Evolutionary conservation across 2,888 invertebrate genomes (phyloP).

Genomic region (Geotrupes spiniger): DNA sequence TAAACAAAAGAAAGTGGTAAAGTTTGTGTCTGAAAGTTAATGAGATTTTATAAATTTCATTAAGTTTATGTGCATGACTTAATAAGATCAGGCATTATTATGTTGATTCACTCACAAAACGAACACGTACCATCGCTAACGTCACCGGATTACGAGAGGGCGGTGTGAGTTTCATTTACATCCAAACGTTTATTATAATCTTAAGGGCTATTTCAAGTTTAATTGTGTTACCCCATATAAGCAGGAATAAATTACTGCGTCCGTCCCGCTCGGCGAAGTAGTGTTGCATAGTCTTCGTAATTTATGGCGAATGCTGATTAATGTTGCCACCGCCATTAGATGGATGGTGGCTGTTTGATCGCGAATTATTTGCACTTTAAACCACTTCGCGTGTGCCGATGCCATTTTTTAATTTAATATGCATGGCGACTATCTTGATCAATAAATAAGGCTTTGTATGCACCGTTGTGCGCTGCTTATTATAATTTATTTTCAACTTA

Average conservation of each 20-base stretch:
- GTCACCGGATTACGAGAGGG: neutral
- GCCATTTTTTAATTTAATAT: too few relatives aligned
- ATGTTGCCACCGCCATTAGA: slow-evolving; percentile 1
- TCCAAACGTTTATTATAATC: slow-evolving; percentile 5
- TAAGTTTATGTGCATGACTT: neutral
- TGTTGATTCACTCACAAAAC: slow-evolving; percentile 2
- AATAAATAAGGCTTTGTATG: too few relatives aligned
- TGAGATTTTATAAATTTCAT: too few relatives aligned
- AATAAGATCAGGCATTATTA: neutral
- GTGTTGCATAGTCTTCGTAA: neutral
- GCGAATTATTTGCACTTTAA: slow-evolving; percentile 1
- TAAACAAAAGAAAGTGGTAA: too few relatives aligned
- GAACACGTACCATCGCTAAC: neutral
- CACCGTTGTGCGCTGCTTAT: too few relatives aligned
- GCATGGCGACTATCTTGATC: too few relatives aligned
- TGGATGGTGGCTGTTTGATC: neutral
- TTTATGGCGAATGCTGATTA: slow-evolving; percentile 5
- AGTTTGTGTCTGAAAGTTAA: too few relatives aligned
- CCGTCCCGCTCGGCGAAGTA: neutral
- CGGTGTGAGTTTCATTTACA: slow-evolving; percentile 5
- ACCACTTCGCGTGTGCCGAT: neutral
- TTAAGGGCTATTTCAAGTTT: slow-evolving; percentile 5
- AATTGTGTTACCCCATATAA: slow-evolving; percentile 5
- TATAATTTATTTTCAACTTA: too few relatives aligned
- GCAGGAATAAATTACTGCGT: slow-evolving; percentile 1